These are phyloP conservation scores for Deilephila elpenor DNA, from an alignment of 2,888 invertebrate species.

Conservation along the genomic window DNA sequence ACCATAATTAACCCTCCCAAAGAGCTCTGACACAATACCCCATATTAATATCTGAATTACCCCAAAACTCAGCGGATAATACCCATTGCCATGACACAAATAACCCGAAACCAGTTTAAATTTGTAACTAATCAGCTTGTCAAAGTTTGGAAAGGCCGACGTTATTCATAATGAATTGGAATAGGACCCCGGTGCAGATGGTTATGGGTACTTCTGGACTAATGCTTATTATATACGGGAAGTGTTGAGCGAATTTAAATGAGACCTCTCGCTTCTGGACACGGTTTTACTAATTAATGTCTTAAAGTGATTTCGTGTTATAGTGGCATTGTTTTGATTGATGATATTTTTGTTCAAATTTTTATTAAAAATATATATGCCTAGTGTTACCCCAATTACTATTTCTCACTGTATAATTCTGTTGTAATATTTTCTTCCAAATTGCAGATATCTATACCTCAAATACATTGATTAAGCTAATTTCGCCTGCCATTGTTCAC, in stretches of 20 bases:
- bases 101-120: neutral
- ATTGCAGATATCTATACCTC: too few relatives aligned
- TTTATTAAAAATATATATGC: too few relatives aligned
- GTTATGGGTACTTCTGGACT: constrained; percentile 1
- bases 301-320: too few relatives aligned
- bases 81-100: neutral
- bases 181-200: constrained; percentile 30
- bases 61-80: neutral
- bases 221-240: constrained; percentile 12
- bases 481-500: too few relatives aligned
- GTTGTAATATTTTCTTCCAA: too few relatives aligned
- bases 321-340: too few relatives aligned
- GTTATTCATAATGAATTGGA: constrained; percentile 19
- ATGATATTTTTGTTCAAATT: too few relatives aligned
- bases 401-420: too few relatives aligned
- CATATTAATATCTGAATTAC: neutral
- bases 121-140: constrained; percentile 25
- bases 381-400: too few relatives aligned
- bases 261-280: neutral
- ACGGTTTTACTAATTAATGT: too few relatives aligned
- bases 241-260: neutral
- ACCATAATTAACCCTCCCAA: neutral
- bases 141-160: constrained; percentile 15
- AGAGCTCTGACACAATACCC: neutral
- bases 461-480: too few relatives aligned